Evolutionary conservation across 2,888 invertebrate species (phyloP).

Genomic region (Zaprionus obscuricornis): DNA sequence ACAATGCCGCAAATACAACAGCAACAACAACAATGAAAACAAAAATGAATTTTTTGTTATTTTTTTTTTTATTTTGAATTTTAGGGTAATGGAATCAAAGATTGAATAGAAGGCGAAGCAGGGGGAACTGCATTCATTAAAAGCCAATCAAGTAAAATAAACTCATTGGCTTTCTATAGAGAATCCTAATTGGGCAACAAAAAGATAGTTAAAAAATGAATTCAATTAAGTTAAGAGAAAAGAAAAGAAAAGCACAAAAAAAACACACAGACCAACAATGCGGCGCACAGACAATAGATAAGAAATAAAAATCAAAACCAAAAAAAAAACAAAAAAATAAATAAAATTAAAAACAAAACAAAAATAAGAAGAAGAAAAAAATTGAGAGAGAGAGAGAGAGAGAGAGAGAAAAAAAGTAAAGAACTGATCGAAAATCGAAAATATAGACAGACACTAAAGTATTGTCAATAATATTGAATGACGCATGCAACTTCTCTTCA

Average conservation of each 20-base stretch:
- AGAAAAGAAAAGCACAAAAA: slow-evolving; percentile 32
- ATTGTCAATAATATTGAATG: slow-evolving; percentile 32
- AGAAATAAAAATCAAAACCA: not conserved
- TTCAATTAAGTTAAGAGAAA: slow-evolving; percentile 51
- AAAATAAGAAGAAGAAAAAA: not conserved
- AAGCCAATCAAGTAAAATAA: slow-evolving; percentile 69
- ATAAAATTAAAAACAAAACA: not conserved
- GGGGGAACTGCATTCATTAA: slow-evolving; percentile 57
- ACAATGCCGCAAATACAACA: slow-evolving; percentile 6
- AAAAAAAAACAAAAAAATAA: not conserved
- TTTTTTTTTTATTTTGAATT: no score
- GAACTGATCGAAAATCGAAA: slow-evolving; percentile 11
- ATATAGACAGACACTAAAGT: slow-evolving; percentile 11
- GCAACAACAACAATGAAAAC: not conserved
- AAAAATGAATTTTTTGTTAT: slow-evolving; percentile 28
- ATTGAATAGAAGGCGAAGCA: not conserved
- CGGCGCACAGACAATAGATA: not conserved
- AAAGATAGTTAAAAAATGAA: slow-evolving; percentile 60
- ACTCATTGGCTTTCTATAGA: slow-evolving; percentile 71
- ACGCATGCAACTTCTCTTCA: slow-evolving; percentile 21
- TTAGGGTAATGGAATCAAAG: slow-evolving; percentile 46
- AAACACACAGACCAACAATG: slow-evolving; percentile 15
- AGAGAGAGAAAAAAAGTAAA: not conserved
- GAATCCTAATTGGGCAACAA: slow-evolving; percentile 72
- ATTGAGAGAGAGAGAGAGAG: not conserved